Conservation (phyloP, 2,113 vertebrate species). For the Passerina amoena region DNA sequence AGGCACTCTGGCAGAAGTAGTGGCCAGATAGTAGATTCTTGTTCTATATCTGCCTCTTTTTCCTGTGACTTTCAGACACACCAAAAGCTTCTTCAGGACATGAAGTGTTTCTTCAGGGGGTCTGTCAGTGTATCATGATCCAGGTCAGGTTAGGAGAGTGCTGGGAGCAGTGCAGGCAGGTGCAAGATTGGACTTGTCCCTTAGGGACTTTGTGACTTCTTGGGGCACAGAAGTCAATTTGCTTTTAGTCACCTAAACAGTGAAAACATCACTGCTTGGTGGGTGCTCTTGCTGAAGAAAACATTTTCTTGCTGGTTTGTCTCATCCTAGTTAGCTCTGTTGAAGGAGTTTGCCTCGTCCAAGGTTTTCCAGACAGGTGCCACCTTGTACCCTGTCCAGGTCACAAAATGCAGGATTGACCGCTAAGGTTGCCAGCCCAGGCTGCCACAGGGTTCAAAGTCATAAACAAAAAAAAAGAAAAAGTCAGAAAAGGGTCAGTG, state of each 20-base stretch:
- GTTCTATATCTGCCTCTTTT: not conserved
- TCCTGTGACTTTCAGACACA: not conserved
- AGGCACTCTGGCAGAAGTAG: not conserved
- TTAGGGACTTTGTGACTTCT: not conserved
- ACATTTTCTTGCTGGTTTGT: not conserved
- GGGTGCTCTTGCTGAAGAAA: not conserved
- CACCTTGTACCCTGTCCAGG: not conserved
- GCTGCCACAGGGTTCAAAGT: not conserved
- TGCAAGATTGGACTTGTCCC: not conserved
- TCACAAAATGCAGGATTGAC: not conserved
- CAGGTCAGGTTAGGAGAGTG: not conserved
- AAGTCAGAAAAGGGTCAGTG: not conserved
- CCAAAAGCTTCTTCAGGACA: not conserved
- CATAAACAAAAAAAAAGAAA: not conserved
- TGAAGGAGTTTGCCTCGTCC: not conserved
- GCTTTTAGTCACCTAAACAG: not conserved
- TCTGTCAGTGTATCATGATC: not conserved
- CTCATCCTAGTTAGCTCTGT: not conserved
- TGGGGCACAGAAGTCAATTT: not conserved
- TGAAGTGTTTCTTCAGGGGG: not conserved
- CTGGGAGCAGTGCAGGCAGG: not conserved
- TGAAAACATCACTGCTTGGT: not conserved
- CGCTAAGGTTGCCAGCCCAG: not conserved
- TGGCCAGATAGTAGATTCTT: not conserved
- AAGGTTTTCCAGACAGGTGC: not conserved